A percentile compares a stretch with the other conserved stretches of the same genome.
These are phyloP conservation scores for Muscicapa striata DNA, from an alignment of 2,797 vertebrate species.

Conservation along the genomic window DNA sequence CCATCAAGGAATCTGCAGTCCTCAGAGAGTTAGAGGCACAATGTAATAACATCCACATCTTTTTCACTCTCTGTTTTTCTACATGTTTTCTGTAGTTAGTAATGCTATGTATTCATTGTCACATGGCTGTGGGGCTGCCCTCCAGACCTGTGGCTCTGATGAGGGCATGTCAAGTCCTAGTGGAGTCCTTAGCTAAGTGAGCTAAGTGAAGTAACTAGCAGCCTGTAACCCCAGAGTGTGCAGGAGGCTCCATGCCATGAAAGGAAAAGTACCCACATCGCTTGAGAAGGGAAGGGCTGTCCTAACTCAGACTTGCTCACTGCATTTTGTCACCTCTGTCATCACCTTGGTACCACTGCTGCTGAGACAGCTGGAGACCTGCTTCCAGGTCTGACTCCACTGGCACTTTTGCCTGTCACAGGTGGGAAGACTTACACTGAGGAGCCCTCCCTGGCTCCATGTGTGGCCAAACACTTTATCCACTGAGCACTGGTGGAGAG, in stretches of 20 bases:
- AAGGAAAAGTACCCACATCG: background rate
- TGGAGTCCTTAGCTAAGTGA: background rate
- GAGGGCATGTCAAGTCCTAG: background rate
- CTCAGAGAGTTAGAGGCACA: background rate
- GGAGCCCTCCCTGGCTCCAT: slow-evolving; percentile 73
- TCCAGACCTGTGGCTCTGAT: background rate
- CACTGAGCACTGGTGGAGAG: slow-evolving; percentile 72
- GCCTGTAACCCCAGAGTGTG: background rate
- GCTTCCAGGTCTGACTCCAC: background rate
- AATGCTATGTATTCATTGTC: fast-evolving
- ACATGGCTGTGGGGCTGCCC: background rate
- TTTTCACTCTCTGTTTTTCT: background rate
- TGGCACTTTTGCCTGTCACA: background rate
- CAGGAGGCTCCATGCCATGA: background rate
- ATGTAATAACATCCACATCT: background rate
- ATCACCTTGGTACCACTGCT: background rate
- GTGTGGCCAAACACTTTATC: slow-evolving; percentile 80
- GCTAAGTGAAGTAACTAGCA: background rate
- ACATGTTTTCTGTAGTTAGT: background rate
- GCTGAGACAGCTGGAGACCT: background rate
- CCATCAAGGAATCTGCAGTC: background rate
- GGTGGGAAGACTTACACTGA: slow-evolving; percentile 74
- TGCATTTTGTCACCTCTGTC: background rate
- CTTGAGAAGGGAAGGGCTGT: background rate
- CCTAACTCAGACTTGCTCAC: background rate